A percentile compares a stretch with the other conserved stretches of the same genome.
Evolutionary conservation across 2,797 vertebrate species (phyloP).

Genomic region (Sebastes vulpes): DNA sequence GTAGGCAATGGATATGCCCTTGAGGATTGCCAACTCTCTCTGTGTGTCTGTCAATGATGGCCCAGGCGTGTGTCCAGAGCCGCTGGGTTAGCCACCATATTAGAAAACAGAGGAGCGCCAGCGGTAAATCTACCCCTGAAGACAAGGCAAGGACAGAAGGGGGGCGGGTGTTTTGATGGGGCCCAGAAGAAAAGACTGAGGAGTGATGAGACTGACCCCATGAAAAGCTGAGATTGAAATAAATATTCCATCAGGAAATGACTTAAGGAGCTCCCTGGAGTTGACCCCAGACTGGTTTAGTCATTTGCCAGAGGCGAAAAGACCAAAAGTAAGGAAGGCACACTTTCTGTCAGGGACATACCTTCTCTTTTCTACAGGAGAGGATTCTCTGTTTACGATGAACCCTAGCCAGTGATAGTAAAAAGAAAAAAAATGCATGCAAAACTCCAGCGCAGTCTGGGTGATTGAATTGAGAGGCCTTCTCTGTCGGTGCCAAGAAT

Average conservation of each 20-base stretch:
- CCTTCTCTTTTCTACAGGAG: slow-evolving; percentile 21
- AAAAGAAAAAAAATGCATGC: slow-evolving; percentile 31
- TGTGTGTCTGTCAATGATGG: slow-evolving; percentile 1
- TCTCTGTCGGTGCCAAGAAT: slow-evolving; percentile 56
- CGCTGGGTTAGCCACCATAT: slow-evolving; percentile 23
- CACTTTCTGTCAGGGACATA: slow-evolving; percentile 27
- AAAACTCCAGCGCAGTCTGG: slow-evolving; percentile 49
- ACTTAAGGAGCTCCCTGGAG: slow-evolving; percentile 72
- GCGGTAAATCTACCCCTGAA: slow-evolving; percentile 36
- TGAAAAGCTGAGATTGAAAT: slow-evolving; percentile 72
- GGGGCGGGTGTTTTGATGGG: slow-evolving; percentile 24
- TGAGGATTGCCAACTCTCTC: slow-evolving; percentile 25
- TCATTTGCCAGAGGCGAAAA: slow-evolving; percentile 61
- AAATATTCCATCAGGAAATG: slow-evolving; percentile 81
- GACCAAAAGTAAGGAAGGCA: slow-evolving; percentile 29
- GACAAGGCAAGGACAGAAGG: slow-evolving; percentile 20
- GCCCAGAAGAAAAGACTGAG: slow-evolving; percentile 36
- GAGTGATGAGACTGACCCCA: slow-evolving; percentile 51
- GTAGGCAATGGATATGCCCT: background rate
- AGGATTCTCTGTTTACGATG: slow-evolving; percentile 64
- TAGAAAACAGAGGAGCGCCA: slow-evolving; percentile 18
- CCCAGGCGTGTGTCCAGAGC: background rate
- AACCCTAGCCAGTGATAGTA: slow-evolving; percentile 54
- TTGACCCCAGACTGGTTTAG: slow-evolving; percentile 68
- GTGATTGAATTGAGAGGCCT: slow-evolving; percentile 38